Base-by-base conservation (phyloP, 2,797 vertebrate genomes). In the Hyperoplus immaculatus region DNA sequence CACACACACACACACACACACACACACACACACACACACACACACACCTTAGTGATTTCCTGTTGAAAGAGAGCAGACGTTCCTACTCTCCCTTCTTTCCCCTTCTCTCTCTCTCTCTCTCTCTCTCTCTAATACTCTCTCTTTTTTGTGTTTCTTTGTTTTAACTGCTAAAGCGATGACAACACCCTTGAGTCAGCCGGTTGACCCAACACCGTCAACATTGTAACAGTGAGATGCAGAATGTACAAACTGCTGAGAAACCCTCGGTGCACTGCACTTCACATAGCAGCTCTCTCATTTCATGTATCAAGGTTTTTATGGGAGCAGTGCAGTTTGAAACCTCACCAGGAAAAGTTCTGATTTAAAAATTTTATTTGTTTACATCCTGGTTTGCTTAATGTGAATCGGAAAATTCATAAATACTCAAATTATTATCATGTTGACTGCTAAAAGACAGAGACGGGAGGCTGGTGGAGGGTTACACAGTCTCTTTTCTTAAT, bases 191-290 rank as follows among this genome's bases (percentile, higher is more conserved):
- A 6, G 59, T 64, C 83, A 75, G 69, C 79, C 66, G 78, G 1
- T 50, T 56, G 69, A 77, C 67, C 71, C 9, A 21, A 21, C 51
- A 1, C 60, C 78, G 15, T 46, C 4, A 2, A 21, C 82, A 79
- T 68, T 89, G 75, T 87, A 61, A 58, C 91, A 82, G 69, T 29
- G 2, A 49, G 74, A 69, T 69, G 88, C 73, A 88, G 88, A 93
- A 92, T 92, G 77, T 67, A 43, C 61, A 84, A 88, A 85, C 53
- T 85, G 89, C 89, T 90, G 81, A 73, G 81, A 88, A 90, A 87
- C 87, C 41, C 69, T 72, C 8, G 9, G 55, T 75, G 63, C 41
- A 55, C 72, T 57, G 57, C 64, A n/a, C 41, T 71, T 7, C 15
- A 50, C 43, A 11, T 43, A 38, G 39, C 64, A n/a, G 67, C 57